Percentiles rank a stretch among this genome's conserved stretches.
These are phyloP conservation scores for Eira barbara DNA, from an alignment of 2,113 vertebrate genomes.

Conservation along the genomic window DNA sequence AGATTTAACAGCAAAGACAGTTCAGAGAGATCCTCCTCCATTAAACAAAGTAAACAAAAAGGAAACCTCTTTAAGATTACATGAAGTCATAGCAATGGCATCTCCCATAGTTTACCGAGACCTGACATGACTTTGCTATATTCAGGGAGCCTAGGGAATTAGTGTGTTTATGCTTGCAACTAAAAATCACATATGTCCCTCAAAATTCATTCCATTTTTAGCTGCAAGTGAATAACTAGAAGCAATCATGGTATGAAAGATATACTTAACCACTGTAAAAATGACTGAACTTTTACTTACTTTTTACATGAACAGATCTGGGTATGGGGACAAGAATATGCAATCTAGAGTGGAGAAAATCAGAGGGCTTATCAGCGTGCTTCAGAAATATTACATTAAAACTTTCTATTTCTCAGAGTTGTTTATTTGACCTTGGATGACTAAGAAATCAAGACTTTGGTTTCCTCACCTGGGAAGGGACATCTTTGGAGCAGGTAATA, in stretches of 20 bases:
- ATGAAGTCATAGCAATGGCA: constrained; percentile 25
- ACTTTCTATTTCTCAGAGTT: neutral
- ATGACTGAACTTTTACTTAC: neutral
- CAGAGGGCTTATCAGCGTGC: neutral
- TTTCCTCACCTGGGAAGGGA: neutral
- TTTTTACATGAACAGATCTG: neutral
- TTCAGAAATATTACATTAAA: neutral
- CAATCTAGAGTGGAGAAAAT: neutral
- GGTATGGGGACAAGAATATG: neutral
- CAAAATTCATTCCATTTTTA: neutral
- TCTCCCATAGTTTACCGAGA: neutral
- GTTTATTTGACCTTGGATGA: neutral
- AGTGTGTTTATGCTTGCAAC: constrained; percentile 19
- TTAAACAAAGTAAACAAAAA: constrained; percentile 16
- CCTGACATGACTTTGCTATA: neutral
- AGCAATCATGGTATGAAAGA: neutral
- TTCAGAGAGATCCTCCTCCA: neutral
- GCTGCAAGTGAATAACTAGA: neutral
- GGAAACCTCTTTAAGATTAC: neutral
- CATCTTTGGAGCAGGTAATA: neutral
- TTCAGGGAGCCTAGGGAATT: constrained; percentile 35
- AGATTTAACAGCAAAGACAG: neutral
- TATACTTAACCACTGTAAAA: neutral
- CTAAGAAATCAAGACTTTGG: neutral
- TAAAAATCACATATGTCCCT: constrained; percentile 20